A percentile compares a stretch with the other conserved stretches of the same genome.
These are phyloP conservation scores for Neosilurus mollespiculum DNA, from an alignment of 2,797 vertebrate species.

Conservation along the genomic window DNA sequence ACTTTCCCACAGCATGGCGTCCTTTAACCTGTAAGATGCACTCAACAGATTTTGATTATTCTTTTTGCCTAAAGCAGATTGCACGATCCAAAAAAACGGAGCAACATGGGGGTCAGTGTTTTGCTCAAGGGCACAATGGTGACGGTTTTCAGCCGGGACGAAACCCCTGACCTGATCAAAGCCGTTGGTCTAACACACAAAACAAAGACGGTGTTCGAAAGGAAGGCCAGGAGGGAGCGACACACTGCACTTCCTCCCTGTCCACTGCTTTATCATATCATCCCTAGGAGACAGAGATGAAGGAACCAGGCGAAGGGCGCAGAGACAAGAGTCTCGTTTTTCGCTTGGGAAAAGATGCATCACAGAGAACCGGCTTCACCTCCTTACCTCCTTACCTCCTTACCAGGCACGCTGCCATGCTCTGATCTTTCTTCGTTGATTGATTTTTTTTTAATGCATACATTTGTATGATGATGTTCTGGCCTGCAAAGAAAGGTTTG, in stretches of 20 bases:
- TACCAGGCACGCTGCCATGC: slow-evolving; percentile 19
- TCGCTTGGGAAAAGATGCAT: slow-evolving; percentile 36
- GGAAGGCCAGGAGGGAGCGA: slow-evolving; percentile 5
- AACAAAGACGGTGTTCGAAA: slow-evolving; percentile 2
- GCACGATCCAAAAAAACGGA: neutral
- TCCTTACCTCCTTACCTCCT: neutral
- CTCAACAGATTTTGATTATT: slow-evolving; percentile 14
- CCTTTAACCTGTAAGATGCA: slow-evolving; percentile 18
- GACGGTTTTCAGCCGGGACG: slow-evolving; percentile 33
- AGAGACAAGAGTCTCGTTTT: slow-evolving; percentile 33
- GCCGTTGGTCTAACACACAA: slow-evolving; percentile 8
- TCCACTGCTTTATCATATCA: slow-evolving; percentile 16
- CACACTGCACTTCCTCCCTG: slow-evolving; percentile 44
- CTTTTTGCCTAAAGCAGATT: slow-evolving; percentile 23
- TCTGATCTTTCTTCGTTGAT: slow-evolving; percentile 46
- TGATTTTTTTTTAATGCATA: slow-evolving; percentile 43
- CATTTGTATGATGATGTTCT: slow-evolving; percentile 47
- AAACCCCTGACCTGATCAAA: slow-evolving; percentile 36
- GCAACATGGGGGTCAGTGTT: neutral
- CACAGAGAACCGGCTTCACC: slow-evolving; percentile 23
- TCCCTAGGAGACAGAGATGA: slow-evolving; percentile 41
- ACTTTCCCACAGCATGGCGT: neutral
- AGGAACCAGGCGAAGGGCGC: neutral
- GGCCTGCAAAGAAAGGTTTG: slow-evolving; percentile 50
- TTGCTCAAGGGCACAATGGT: slow-evolving; percentile 27